Evolutionary conservation across 2,797 vertebrate species (phyloP).

Genomic region (Brachymystax lenok): DNA sequence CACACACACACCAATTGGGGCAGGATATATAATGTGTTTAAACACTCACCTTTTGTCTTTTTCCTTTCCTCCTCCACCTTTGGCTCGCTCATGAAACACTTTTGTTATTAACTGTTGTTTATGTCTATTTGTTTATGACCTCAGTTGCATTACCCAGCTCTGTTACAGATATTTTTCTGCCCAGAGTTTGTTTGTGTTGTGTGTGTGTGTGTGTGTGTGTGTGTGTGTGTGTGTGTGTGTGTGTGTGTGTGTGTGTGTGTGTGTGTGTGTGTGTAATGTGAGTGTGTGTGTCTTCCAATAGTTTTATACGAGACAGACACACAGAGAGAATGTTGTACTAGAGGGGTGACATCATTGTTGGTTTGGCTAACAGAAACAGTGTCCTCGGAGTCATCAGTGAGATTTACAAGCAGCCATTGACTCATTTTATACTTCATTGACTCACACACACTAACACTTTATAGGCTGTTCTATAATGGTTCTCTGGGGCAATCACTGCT

Average conservation of each 20-base stretch:
- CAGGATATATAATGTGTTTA: not conserved
- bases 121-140: constrained; percentile 24
- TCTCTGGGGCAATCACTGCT: not conserved
- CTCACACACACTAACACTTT: too few relatives aligned
- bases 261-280: not conserved
- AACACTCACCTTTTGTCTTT: not conserved
- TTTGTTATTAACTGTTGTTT: constrained; percentile 23
- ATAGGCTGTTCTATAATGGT: not conserved
- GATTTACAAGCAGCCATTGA: not conserved
- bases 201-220: not conserved
- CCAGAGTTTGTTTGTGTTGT: not conserved
- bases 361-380: not conserved
- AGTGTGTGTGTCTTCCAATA: constrained; percentile 6
- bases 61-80: too few relatives aligned
- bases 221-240: not conserved
- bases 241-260: not conserved
- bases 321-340: too few relatives aligned
- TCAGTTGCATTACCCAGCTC: constrained; percentile 28
- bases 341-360: not conserved
- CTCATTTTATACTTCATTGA: not conserved
- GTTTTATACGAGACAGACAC: constrained; percentile 24
- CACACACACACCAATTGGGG: not conserved
- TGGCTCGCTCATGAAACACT: not conserved
- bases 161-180: constrained; percentile 25
- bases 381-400: not conserved